Percentiles rank a stretch among this genome's conserved stretches.
Evolutionary conservation across 1,140 invertebrate species (phyloP).

Genomic region (Lordiphosa stackelbergi): DNA sequence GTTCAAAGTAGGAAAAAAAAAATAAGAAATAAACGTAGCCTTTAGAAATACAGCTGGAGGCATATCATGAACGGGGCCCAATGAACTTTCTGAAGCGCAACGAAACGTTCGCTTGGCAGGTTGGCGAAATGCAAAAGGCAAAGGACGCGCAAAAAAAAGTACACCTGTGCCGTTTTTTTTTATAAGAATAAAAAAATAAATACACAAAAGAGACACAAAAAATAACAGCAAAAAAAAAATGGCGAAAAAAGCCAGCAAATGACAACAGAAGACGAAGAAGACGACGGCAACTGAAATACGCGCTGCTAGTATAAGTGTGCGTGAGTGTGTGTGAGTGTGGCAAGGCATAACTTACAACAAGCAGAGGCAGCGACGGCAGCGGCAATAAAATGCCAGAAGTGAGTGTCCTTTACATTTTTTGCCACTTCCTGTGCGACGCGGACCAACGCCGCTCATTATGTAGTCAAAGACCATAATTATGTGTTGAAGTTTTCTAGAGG

Average conservation of each 20-base stretch:
- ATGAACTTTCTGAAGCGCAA: conserved; percentile 73
- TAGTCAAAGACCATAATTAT: conserved; percentile 76
- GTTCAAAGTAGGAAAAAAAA: conserved; percentile 10
- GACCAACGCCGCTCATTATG: conserved; percentile 68
- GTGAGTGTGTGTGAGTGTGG: conserved; percentile 33
- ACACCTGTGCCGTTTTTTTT: conserved; percentile 56
- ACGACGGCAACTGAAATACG: conserved; percentile 55
- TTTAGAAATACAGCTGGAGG: conserved; percentile 26
- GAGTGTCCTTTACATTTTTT: conserved; percentile 68
- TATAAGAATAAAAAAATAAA: conserved; percentile 39
- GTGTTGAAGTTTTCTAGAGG: conserved; percentile 70
- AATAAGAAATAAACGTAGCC: conserved; percentile 7
- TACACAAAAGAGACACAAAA: conserved; percentile 41
- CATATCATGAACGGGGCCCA: conserved; percentile 38
- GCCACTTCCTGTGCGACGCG: conserved; percentile 59
- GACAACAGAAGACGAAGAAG: conserved; percentile 41
- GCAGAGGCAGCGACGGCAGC: conserved; percentile 38
- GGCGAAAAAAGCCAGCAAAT: conserved; percentile 59
- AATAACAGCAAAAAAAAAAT: conserved; percentile 40
- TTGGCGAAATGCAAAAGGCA: conserved; percentile 46
- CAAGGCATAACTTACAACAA: conserved; percentile 64
- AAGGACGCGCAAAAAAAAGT: conserved; percentile 67
- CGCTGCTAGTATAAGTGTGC: conserved; percentile 30
- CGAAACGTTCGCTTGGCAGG: conserved; percentile 52
- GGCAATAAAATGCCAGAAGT: conserved; percentile 68